Base-by-base conservation (phyloP, 2,113 vertebrate species). In the Prionailurus viverrinus region DNA sequence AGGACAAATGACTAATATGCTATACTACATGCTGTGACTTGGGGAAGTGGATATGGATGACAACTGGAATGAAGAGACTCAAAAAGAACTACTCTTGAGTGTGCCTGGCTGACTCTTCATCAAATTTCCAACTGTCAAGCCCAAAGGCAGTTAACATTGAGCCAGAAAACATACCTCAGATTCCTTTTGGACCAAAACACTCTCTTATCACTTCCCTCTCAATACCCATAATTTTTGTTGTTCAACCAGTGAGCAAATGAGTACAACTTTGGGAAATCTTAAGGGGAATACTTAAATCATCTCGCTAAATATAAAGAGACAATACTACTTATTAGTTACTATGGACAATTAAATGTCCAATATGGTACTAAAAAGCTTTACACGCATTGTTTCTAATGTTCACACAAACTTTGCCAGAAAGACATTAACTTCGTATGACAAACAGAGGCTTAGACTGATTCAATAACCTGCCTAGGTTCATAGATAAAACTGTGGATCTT, bases 241-340 rank as follows among this genome's bases (percentile, higher is more conserved):
- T 9, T 96, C 84, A 95, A 19, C 36, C 55, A 90, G 8, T 41
- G 23, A 92, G 66, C 15, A 94, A 96, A 81, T 81, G 11, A 93
- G 19, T 82, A 88, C 21, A 96, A 27, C 45, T 84, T 89, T 71
- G 78, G 53, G 25, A 82, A 83, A 41, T 91, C 51, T 65, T 88
- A 91, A 76, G 18, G 45, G 33, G n/a, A 13, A 89, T 71, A 61
- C 7, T 97, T 80, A 97, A 89, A 51, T 84, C 10, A 85, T 51
- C 66, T 79, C 95, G 53, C 27, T 90, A 95, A 91, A 96, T 81
- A 31, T 85, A 87, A 91, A 96, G 39, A 82, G 5, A 68, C 23
- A 91, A 63, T 51, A 92, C 18, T 83, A 93, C n/a, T 63, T 78
- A 93, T 18, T 66, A 95, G 53, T 73, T 97, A 19, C 25, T 89